Evolutionary conservation across 2,888 invertebrate species (phyloP).

Genomic region (Drosophila kambysellisi): DNA sequence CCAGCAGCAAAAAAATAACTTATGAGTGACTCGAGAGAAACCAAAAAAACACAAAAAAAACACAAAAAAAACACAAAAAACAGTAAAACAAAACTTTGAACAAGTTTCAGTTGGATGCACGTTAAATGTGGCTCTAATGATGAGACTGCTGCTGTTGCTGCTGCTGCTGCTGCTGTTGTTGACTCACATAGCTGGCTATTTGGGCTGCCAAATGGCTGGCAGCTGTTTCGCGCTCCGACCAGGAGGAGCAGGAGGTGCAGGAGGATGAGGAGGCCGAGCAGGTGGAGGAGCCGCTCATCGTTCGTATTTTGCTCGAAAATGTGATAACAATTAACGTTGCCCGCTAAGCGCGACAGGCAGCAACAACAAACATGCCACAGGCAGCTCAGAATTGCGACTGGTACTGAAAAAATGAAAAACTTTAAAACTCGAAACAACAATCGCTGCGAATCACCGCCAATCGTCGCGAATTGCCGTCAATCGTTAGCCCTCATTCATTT

Average conservation of each 20-base stretch:
- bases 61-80: constrained; percentile 14
- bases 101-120: constrained; percentile 53
- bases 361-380: constrained; percentile 73
- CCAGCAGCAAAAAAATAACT: constrained; percentile 36
- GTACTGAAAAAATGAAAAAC: constrained; percentile 28
- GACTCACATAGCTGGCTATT: constrained; percentile 82
- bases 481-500: constrained; percentile 24
- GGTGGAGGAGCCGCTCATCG: constrained; percentile 48
- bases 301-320: constrained; percentile 48
- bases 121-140: constrained; percentile 15
- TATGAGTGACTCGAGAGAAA: constrained; percentile 40
- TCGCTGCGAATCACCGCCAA: constrained; percentile 23
- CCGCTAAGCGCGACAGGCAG: constrained; percentile 57
- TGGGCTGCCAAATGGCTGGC: constrained; percentile 72
- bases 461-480: constrained; percentile 20
- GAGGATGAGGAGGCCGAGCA: neutral
- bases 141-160: constrained; percentile 5
- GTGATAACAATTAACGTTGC: constrained; percentile 64
- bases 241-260: neutral
- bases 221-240: constrained; percentile 44
- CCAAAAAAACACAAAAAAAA: constrained; percentile 19
- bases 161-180: constrained; percentile 13
- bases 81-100: constrained; percentile 25
- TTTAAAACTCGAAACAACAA: constrained; percentile 32
- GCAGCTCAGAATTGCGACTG: constrained; percentile 74